These are phyloP conservation scores for Dasypogon diadema DNA, from an alignment of 2,888 invertebrate genomes.

Conservation along the genomic window DNA sequence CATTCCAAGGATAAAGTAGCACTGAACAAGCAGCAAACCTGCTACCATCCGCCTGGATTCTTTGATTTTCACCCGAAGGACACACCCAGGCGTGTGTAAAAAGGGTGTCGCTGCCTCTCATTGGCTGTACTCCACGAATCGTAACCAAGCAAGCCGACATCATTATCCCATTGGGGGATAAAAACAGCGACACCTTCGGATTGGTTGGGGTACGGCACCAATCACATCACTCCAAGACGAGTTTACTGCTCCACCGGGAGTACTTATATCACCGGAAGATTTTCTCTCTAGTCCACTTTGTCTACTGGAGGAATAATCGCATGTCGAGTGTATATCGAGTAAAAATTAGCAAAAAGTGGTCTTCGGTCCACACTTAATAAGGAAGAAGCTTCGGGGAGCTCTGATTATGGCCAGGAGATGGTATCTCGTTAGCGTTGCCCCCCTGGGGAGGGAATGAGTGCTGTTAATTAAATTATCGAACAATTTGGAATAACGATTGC, in stretches of 20 bases:
- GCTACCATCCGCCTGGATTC: constrained; percentile 45
- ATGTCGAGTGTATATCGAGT: constrained; percentile 29
- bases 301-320: constrained; percentile 15
- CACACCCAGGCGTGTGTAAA: background rate
- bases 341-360: constrained; percentile 16
- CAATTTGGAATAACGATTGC: constrained; percentile 13
- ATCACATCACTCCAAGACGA: background rate
- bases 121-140: constrained; percentile 37
- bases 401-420: constrained; percentile 18
- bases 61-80: constrained; percentile 21
- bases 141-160: background rate
- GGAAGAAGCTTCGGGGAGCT: background rate
- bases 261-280: background rate
- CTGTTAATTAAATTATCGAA: constrained; percentile 32
- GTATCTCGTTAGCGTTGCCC: background rate
- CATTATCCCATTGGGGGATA: constrained; percentile 48
- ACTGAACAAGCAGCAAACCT: constrained; percentile 47
- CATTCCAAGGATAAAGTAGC: constrained; percentile 51
- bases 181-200: constrained; percentile 7
- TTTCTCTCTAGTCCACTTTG: background rate
- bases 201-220: constrained; percentile 25
- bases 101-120: constrained; percentile 48
- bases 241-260: background rate
- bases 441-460: background rate
- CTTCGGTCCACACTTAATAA: background rate